Evolutionary conservation across 1,140 invertebrate genomes (phyloP), one percentile per base, ranked within the genome.

Genomic region (Macrosteles quadrilineatus): DNA sequence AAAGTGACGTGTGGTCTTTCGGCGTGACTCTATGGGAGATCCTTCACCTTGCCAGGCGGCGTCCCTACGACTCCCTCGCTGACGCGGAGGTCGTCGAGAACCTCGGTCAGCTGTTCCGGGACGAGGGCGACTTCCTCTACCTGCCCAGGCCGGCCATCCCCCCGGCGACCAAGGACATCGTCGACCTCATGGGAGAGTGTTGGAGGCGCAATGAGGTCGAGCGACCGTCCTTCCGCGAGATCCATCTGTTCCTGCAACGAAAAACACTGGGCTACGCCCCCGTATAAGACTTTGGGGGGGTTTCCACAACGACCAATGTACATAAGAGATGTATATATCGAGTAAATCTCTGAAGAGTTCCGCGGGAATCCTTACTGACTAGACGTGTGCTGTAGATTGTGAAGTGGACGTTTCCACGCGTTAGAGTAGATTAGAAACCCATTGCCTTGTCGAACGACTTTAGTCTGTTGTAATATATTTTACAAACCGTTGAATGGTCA

Each of bases 171-270:
- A 88, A 91, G 75, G 93, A 95, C 79, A 86, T 96, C 50, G 95
- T 93, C 82, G 93, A 95, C 76, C 81, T 96, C 45, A 96, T 97
- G 92, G 81, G 87, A 32, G 93, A 95, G 76, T 97, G 95, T 79
- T 98, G 95, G 95, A 87, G 91, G 68, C 82, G 90, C 11, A 88
- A 92, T 73, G 91, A 91, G 55, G 80, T 83, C 31, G 89, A 91
- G 36, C 81, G 95, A 57, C 95, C 95, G 0, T 88, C 89, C 31
- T 97, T 97, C 82, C 84, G 88, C 43, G 93, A 96, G 80, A 92
- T 96, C 67, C 91, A 93, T 76, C 86, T 93, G 66, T 95, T 96
- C 80, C 83, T 97, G 14, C 92, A 94, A 76, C 80, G 93, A 63
- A 95, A 95, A 79, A 91, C 92, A 77, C 85, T 94, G 71, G 89